phyloP scores from a whole-genome alignment of 2,888 invertebrate species.

The Eustalomyia histrio region DNA sequence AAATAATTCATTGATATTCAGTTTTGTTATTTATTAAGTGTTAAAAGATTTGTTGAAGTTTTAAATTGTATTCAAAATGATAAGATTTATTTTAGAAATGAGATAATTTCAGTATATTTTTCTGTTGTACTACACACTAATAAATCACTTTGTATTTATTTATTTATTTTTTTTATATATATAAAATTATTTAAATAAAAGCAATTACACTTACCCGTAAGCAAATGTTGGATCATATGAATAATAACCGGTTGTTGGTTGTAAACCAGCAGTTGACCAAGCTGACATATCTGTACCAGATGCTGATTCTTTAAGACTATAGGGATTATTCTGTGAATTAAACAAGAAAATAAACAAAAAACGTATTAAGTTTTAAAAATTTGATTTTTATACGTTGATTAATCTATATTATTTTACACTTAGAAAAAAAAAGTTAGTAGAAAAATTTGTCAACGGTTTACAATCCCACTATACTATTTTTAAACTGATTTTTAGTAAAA shows the following conservation, averaged over 20 bases:
- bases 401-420: too few relatives aligned
- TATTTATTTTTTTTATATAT: conserved; percentile 44
- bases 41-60: conserved; percentile 60
- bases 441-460: too few relatives aligned
- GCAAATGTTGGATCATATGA: conserved; percentile 93
- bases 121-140: conserved; percentile 4
- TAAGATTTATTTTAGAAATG: conserved; percentile 53
- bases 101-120: conserved; percentile 41
- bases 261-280: conserved; percentile 94
- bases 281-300: conserved; percentile 88
- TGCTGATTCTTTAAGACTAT: conserved; percentile 90
- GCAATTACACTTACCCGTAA: conserved; percentile 88
- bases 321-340: conserved; percentile 91
- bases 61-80: conserved; percentile 50
- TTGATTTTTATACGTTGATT: too few relatives aligned
- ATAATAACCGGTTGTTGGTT: conserved; percentile 95
- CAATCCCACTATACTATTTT: too few relatives aligned
- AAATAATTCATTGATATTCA: conserved; percentile 50
- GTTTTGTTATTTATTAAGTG: conserved; percentile 60
- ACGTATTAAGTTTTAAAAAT: too few relatives aligned
- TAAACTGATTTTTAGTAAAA: too few relatives aligned
- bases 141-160: conserved; percentile 56
- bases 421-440: too few relatives aligned
- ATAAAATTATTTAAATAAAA: not conserved
- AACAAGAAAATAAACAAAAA: conserved; percentile 1